phyloP scores from a whole-genome alignment of 2,113 vertebrate species.

The Antechinus flavipes region DNA sequence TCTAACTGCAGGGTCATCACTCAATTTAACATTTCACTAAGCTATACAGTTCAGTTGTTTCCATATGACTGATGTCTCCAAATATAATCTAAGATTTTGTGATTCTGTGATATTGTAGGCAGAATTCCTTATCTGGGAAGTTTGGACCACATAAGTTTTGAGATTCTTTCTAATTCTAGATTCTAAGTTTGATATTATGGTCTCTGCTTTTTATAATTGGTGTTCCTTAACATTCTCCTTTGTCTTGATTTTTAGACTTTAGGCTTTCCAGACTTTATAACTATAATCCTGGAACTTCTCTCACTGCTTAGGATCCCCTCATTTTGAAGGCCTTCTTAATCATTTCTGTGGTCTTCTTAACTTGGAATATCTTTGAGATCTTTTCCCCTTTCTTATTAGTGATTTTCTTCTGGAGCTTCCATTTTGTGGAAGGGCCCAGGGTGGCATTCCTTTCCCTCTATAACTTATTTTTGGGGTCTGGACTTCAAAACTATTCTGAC shows the following conservation, averaged over 20 bases:
- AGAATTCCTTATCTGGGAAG: not conserved
- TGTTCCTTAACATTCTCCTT: not conserved
- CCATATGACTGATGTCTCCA: not conserved
- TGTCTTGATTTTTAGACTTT: not conserved
- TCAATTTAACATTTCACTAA: not conserved
- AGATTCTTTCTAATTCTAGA: not conserved
- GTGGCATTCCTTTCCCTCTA: not conserved
- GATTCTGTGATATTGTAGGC: not conserved
- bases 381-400: not conserved
- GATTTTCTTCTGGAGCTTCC: not conserved
- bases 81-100: not conserved
- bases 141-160: not conserved
- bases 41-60: too few relatives aligned
- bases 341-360: not conserved
- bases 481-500: not conserved
- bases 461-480: not conserved
- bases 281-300: not conserved
- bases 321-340: not conserved
- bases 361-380: not conserved
- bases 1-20: too few relatives aligned
- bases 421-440: not conserved
- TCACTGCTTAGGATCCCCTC: not conserved
- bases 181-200: not conserved
- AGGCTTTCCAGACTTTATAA: not conserved
- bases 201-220: not conserved